Conservation (phyloP, 2,888 invertebrate genomes). For the Watsonalla cultraria region DNA sequence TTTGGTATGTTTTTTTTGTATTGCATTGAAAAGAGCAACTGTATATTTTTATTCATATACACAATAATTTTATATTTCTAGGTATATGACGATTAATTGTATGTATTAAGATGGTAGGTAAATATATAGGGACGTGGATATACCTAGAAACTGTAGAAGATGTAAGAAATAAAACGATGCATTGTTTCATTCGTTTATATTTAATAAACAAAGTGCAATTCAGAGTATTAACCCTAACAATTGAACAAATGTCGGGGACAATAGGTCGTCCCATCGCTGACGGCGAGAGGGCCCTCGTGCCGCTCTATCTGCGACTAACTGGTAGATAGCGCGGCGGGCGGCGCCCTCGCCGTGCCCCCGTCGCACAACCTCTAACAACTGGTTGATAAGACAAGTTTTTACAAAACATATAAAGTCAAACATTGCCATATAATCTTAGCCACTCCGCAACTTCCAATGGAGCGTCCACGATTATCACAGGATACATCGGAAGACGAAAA, state of each 20-base stretch:
- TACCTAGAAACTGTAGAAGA: background rate
- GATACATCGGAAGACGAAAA: constrained; percentile 59
- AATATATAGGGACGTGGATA: background rate
- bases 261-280: constrained; percentile 53
- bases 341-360: constrained; percentile 50
- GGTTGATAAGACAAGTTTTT: constrained; percentile 50
- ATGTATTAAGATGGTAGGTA: no score
- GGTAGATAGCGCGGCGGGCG: constrained; percentile 21
- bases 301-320: constrained; percentile 30
- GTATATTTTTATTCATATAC: no score
- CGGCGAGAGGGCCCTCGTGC: constrained; percentile 47
- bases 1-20: no score
- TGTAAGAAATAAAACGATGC: constrained; percentile 36
- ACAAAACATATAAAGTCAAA: constrained; percentile 61
- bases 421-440: constrained; percentile 53
- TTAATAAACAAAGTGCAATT: constrained; percentile 80
- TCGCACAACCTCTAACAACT: constrained; percentile 56
- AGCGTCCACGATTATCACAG: constrained; percentile 53
- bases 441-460: constrained; percentile 74
- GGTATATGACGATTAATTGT: no score
- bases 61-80: no score
- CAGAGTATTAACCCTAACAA: constrained; percentile 77
- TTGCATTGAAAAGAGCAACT: no score
- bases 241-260: constrained; percentile 73
- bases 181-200: constrained; percentile 76